Conservation (phyloP, 2,113 vertebrate genomes). For the Petrocephalus microphthalmus region DNA sequence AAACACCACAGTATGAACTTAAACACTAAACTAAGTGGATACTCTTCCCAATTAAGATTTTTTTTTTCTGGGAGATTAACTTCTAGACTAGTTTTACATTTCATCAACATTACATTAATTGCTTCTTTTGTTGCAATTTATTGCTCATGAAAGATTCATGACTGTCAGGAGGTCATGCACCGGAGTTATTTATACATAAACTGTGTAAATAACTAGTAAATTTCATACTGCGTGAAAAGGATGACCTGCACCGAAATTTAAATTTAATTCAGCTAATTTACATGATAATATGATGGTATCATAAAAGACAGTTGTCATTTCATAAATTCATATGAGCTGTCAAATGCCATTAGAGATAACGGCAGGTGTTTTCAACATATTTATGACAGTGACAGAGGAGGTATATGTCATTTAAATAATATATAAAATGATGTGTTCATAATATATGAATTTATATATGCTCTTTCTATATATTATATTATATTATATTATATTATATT, state of each 20-base stretch:
- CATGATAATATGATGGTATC: not conserved
- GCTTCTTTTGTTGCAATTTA: conserved; percentile 8
- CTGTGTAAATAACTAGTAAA: not conserved
- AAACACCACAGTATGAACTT: not conserved
- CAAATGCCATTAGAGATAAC: not conserved
- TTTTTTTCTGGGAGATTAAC: not conserved
- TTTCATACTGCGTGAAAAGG: not conserved
- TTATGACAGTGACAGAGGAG: not conserved
- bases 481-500: too few relatives aligned
- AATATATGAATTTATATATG: too few relatives aligned
- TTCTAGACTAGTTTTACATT: not conserved
- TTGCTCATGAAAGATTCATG: conserved; percentile 1
- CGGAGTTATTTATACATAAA: not conserved
- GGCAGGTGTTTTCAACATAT: not conserved
- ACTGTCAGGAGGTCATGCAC: not conserved
- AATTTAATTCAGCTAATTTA: not conserved
- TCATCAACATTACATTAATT: not conserved
- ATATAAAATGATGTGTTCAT: not conserved
- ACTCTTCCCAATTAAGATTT: not conserved
- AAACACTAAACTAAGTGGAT: not conserved
- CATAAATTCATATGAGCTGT: not conserved
- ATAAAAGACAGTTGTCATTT: not conserved
- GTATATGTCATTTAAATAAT: not conserved
- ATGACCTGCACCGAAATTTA: not conserved
- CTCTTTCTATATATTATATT: too few relatives aligned